phyloP scores from a whole-genome alignment of 2,888 invertebrate species.

The Nemurella pictetii region DNA sequence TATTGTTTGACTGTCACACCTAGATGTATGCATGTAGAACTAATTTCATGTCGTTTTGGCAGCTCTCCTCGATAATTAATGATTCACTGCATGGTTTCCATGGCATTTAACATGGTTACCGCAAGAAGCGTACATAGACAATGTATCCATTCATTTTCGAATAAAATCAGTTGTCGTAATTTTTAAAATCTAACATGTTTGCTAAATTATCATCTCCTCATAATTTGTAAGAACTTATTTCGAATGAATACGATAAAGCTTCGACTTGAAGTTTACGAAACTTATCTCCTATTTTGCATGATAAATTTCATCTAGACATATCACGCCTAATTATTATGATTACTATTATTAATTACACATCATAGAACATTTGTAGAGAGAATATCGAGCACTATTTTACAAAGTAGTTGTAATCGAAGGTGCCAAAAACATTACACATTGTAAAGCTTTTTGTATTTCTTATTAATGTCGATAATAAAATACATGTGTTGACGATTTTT shows the following conservation, averaged over 20 bases:
- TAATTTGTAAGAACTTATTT: not conserved
- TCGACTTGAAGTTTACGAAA: conserved; percentile 34
- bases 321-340: conserved; percentile 37
- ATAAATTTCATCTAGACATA: conserved; percentile 43
- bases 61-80: not conserved
- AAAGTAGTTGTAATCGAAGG: conserved; percentile 40
- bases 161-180: not conserved
- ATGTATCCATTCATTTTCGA: not conserved
- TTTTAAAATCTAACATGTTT: conserved; percentile 30
- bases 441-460: conserved; percentile 44
- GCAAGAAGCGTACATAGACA: not conserved
- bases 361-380: conserved; percentile 37
- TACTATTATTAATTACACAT: not conserved
- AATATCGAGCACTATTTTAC: conserved; percentile 42
- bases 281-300: conserved; percentile 40
- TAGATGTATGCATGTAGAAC: not conserved
- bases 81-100: not conserved
- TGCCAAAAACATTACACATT: conserved; percentile 39
- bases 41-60: not conserved
- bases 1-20: not conserved
- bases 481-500: conserved; percentile 42
- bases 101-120: not conserved
- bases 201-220: conserved; percentile 31
- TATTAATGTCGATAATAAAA: conserved; percentile 43
- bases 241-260: not conserved